phyloP scores from a whole-genome alignment of 2,797 vertebrate genomes.

The Pteronotus mesoamericanus region DNA sequence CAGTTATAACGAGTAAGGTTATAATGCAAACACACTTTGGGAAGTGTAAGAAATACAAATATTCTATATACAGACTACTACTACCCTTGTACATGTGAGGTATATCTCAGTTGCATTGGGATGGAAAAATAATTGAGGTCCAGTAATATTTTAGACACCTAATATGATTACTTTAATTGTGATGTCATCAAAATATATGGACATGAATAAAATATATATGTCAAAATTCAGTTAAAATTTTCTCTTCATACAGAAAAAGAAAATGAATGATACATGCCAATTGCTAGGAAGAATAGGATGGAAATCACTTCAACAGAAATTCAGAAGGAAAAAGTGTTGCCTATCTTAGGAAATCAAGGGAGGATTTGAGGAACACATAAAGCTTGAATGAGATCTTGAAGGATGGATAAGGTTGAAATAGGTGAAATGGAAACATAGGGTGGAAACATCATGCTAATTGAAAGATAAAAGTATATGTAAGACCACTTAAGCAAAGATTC shows the following conservation, averaged over 20 bases:
- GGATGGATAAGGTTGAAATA: background rate
- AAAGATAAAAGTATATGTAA: background rate
- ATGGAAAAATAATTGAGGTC: background rate
- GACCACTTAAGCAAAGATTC: background rate
- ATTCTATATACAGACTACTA: background rate
- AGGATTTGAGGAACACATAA: background rate
- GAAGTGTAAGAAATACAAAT: background rate
- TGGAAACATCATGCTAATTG: background rate
- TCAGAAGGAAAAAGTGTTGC: background rate
- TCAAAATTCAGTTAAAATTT: slow-evolving; percentile 24
- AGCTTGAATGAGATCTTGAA: background rate
- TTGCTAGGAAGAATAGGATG: background rate
- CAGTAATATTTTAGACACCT: background rate
- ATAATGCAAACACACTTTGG: background rate
- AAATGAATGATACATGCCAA: background rate
- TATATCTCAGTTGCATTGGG: background rate
- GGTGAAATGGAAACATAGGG: background rate
- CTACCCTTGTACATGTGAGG: background rate
- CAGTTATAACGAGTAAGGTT: background rate
- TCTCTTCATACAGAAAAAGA: background rate
- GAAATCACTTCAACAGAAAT: background rate
- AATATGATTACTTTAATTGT: background rate
- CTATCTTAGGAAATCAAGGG: background rate
- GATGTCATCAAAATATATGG: background rate
- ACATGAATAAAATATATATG: background rate